A percentile compares a stretch with the other conserved stretches of the same genome.
Conservation (phyloP, 2,797 vertebrate genomes). For the Coracias cyanogaster region DNA sequence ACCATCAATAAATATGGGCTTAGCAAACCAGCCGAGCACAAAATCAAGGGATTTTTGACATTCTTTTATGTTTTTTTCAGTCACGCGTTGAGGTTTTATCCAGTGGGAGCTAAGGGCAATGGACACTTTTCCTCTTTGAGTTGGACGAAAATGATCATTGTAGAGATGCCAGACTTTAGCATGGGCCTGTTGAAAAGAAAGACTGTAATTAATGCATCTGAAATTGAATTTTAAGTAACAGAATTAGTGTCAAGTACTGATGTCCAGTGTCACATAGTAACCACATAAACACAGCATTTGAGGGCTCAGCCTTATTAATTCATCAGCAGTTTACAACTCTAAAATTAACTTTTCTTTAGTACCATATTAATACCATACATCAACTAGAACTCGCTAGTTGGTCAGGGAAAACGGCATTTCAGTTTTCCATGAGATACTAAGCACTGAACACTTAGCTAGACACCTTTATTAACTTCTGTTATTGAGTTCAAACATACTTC, state of each 20-base stretch:
- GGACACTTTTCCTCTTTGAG: constrained; percentile 89
- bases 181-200: constrained; percentile 86
- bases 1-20: constrained; percentile 92
- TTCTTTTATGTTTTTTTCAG: constrained; percentile 82
- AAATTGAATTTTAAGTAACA: neutral
- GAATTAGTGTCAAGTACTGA: neutral
- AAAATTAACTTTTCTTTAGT: neutral
- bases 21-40: constrained; percentile 96
- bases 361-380: neutral
- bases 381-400: neutral
- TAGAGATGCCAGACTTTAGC: constrained; percentile 94
- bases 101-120: constrained; percentile 96
- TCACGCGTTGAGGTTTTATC: constrained; percentile 89
- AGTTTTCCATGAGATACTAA: neutral
- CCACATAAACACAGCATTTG: neutral
- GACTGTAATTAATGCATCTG: neutral
- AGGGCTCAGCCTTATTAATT: neutral
- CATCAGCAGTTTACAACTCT: neutral
- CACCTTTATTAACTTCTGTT: neutral
- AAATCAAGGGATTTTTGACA: constrained; percentile 95
- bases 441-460: neutral
- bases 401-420: neutral
- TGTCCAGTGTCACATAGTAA: fast-evolving
- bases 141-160: constrained; percentile 85
- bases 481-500: neutral